Evolutionary conservation across 2,888 invertebrate species (phyloP).

Genomic region (Brachypalpus laphriformis): DNA sequence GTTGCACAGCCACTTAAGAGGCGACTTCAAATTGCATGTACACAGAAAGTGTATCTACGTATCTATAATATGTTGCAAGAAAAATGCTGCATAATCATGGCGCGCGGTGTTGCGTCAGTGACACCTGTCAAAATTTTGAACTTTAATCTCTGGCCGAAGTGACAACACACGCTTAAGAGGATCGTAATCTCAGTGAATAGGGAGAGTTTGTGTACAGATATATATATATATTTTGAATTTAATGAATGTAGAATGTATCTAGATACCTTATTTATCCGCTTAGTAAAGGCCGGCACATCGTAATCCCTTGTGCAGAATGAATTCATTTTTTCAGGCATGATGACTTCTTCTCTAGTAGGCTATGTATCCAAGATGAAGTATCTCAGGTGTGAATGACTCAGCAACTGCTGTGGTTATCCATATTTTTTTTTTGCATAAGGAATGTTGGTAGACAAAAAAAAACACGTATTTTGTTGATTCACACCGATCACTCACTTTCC

Average conservation of each 20-base stretch:
- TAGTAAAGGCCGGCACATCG: constrained; percentile 79
- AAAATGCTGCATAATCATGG: constrained; percentile 33
- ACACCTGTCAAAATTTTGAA: constrained; percentile 50
- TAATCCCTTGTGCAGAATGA: constrained; percentile 79
- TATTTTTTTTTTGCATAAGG: constrained; percentile 36
- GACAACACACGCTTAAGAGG: constrained; percentile 47
- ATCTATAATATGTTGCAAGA: constrained; percentile 38
- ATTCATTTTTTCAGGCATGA: constrained; percentile 80
- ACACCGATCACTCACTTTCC: constrained; percentile 46
- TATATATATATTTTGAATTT: background rate
- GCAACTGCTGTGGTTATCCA: constrained; percentile 55
- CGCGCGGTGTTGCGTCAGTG: constrained; percentile 31
- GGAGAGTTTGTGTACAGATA: no score
- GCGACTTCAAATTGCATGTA: constrained; percentile 34
- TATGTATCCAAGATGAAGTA: background rate
- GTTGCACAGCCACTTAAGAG: constrained; percentile 50
- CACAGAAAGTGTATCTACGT: background rate
- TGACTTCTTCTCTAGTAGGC: constrained; percentile 38
- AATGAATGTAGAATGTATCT: constrained; percentile 26
- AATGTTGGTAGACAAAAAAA: background rate
- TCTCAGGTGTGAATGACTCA: constrained; percentile 34
- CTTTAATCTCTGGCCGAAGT: constrained; percentile 54
- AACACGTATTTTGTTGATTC: constrained; percentile 17
- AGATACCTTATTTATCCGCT: constrained; percentile 79
- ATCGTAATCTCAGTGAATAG: constrained; percentile 3